Base-by-base conservation (phyloP, 2,113 vertebrate genomes). In the Odontophorus gujanensis region DNA sequence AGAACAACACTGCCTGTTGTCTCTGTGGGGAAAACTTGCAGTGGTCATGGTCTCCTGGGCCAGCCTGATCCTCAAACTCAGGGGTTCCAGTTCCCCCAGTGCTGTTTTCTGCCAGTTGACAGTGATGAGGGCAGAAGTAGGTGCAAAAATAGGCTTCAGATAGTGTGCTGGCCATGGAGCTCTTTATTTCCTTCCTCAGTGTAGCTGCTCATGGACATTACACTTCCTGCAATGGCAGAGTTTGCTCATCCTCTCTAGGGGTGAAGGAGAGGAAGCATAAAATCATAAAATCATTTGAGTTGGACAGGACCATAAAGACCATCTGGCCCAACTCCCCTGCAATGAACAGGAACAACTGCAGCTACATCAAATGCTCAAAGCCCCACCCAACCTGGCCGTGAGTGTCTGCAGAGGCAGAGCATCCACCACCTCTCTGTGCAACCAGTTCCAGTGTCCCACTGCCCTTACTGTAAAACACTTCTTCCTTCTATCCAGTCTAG, bases 151-250 rank as follows among this genome's bases (percentile, higher is more conserved):
- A 75, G 51, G 32, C 7, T 28, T 50, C 0, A 0, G 36, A 45
- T 1, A 0, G 7, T 1, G 0, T n/a, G 43, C 25, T 43, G 50
- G 15, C 62, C 5, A 0, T 8, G 38, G 58, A 43, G 22, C 13
- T 32, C 4, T 17, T 50, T 6, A 3, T 43, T 88, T 26, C 17
- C 53, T 17, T 75, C 9, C 32, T 9, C 1, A 0, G 1, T 45
- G 63, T 55, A 58, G 21, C 55, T 34, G 55, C 72, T 59, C 18
- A 1, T 32, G n/a, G 51, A 40, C 30, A 17, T 40, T 45, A 47
- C 62, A n/a, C 18, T 57, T 88, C 34, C 47, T 57, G 66, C 30
- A 62, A 8, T 15, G 1, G 0, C 16, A 13, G 30, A 20, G 10
- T 36, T 65, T 86, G 25, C 9, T 50, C 38, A 42, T 62, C 86